A percentile compares a stretch with the other conserved stretches of the same genome.
Conservation (phyloP, 2,113 vertebrate species). For the Dasyurus viverrinus region DNA sequence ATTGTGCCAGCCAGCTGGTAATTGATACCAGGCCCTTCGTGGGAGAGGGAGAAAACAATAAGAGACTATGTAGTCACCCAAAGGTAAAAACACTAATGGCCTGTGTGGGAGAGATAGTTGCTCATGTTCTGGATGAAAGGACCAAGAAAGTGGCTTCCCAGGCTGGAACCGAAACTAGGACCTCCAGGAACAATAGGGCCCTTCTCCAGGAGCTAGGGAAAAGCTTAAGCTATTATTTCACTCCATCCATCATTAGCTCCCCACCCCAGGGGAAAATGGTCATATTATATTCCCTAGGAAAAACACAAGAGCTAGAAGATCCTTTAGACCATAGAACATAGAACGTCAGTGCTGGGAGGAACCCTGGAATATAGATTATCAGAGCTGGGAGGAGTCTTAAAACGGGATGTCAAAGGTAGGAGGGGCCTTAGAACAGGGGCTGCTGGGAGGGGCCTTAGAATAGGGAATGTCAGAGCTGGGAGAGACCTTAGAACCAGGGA, state of each 20-base stretch:
- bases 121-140: too few relatives aligned
- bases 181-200: neutral
- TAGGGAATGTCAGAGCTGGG: too few relatives aligned
- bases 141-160: neutral
- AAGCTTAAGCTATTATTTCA: neutral
- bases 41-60: neutral
- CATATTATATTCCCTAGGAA: neutral
- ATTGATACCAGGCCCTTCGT: neutral
- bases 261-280: neutral
- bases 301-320: neutral
- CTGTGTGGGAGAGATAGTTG: too few relatives aligned
- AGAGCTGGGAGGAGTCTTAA: too few relatives aligned
- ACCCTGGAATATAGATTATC: too few relatives aligned
- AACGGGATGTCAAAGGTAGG: too few relatives aligned
- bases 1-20: neutral
- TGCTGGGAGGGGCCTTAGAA: too few relatives aligned
- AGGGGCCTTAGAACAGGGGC: too few relatives aligned
- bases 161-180: neutral
- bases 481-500: too few relatives aligned
- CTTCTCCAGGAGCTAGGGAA: neutral
- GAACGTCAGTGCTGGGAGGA: too few relatives aligned
- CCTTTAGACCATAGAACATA: neutral
- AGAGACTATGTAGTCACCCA: neutral
- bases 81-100: neutral
- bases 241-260: neutral